phyloP scores from a whole-genome alignment of 2,888 invertebrate genomes.

The Megaustenia siamemsis region DNA sequence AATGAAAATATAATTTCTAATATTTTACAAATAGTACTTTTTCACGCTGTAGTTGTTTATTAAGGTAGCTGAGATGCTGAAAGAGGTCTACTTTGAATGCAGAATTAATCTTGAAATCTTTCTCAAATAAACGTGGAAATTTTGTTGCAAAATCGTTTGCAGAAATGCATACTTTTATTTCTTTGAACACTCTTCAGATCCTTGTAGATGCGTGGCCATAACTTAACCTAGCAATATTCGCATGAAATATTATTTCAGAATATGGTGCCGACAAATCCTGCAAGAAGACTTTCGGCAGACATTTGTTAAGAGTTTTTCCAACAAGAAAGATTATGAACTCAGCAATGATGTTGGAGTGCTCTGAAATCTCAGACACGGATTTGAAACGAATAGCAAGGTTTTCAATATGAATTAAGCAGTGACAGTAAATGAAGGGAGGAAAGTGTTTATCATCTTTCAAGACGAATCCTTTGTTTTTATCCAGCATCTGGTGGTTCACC shows the following conservation, averaged over 20 bases:
- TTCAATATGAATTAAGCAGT: no score
- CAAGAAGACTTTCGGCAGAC: conserved; percentile 1
- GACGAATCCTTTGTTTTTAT: no score
- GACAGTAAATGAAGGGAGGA: neutral
- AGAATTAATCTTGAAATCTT: neutral
- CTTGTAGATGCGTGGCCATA: no score
- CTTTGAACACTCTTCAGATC: neutral
- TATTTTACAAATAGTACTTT: neutral
- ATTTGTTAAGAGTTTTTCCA: no score
- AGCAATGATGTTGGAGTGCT: no score
- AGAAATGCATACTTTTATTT: neutral
- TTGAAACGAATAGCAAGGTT: no score
- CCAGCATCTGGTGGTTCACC: no score
- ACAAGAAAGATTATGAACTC: no score
- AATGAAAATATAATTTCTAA: neutral
- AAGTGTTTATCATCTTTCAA: no score
- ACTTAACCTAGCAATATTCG: no score
- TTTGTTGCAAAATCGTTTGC: neutral
- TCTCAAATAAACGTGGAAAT: neutral
- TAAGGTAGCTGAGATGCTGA: neutral
- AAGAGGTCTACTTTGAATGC: no score
- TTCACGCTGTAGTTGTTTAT: neutral
- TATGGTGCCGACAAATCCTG: neutral
- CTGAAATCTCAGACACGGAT: no score
- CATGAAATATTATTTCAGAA: neutral